A percentile compares a stretch with the other conserved stretches of the same genome.
These are phyloP conservation scores for Ceratosolen solmsi DNA, from an alignment of 1,140 invertebrate species.

Conservation along the genomic window DNA sequence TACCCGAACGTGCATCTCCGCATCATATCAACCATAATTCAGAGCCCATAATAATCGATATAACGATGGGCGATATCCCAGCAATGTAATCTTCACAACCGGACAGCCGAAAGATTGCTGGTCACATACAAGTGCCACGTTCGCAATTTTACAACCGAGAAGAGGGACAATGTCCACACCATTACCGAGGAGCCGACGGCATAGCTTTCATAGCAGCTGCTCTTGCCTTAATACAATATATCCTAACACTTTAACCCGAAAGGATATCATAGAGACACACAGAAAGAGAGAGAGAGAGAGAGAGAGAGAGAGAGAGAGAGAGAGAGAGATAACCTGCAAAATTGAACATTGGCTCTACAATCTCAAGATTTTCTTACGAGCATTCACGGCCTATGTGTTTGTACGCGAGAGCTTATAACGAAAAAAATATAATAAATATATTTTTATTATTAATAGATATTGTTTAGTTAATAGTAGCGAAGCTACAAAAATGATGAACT, in stretches of 20 bases:
- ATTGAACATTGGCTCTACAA: neutral
- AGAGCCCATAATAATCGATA: conserved; percentile 29
- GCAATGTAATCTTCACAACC: neutral
- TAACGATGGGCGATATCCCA: conserved; percentile 15
- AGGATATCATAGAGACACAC: too few species aligned
- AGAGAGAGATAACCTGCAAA: neutral
- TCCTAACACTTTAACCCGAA: neutral
- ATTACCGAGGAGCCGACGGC: neutral
- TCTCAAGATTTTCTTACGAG: neutral
- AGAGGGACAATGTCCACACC: conserved; percentile 17
- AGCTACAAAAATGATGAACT: too few species aligned
- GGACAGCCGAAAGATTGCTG: neutral
- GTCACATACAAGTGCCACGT: neutral
- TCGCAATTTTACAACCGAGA: conserved; percentile 40
- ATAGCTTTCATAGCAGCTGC: neutral
- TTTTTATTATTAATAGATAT: too few species aligned
- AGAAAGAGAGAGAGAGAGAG: too few species aligned
- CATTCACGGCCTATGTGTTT: too few species aligned
- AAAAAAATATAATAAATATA: too few species aligned
- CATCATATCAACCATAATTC: conserved; percentile 13
- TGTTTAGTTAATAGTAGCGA: too few species aligned
- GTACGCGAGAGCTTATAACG: too few species aligned
- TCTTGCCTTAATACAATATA: conserved; percentile 23
- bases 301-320: too few species aligned
- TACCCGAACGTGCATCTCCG: neutral